Evolutionary conservation across 2,113 vertebrate species (phyloP).

Genomic region (Mustela nigripes): DNA sequence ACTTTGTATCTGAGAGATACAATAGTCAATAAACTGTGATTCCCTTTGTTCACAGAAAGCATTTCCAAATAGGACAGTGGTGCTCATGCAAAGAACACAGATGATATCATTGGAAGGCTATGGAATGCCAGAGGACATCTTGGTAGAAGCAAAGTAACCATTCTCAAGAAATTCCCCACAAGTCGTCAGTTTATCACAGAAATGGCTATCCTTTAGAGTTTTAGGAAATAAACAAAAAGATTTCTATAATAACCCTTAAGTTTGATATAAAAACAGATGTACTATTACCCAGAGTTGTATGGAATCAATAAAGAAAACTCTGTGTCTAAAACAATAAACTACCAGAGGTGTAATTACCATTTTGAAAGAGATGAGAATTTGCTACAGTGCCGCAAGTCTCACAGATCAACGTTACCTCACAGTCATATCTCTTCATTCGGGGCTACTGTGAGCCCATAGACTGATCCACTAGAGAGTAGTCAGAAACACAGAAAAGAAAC

Average conservation of each 20-base stretch:
- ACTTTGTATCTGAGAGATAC: neutral
- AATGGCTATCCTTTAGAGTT: neutral
- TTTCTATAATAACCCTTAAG: conserved; percentile 35
- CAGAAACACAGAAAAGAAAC: neutral
- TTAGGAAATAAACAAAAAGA: neutral
- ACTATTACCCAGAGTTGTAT: neutral
- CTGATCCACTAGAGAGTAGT: neutral
- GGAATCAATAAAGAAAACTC: neutral
- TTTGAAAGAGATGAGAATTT: conserved; percentile 15
- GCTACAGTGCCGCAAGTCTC: too few relatives aligned
- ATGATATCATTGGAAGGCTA: neutral
- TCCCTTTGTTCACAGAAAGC: neutral
- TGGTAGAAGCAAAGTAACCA: neutral
- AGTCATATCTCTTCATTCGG: neutral
- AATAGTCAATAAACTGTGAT: neutral
- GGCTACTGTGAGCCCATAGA: neutral
- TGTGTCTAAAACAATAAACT: neutral
- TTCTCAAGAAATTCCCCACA: neutral
- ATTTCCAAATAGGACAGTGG: neutral
- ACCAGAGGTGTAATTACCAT: neutral
- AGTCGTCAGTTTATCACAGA: neutral
- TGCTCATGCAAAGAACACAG: neutral
- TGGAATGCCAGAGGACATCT: neutral
- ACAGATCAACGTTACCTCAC: neutral
- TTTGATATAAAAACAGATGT: conserved; percentile 23